Base-by-base conservation (phyloP, 1,140 invertebrate genomes). In the Agraylea sexmaculata region DNA sequence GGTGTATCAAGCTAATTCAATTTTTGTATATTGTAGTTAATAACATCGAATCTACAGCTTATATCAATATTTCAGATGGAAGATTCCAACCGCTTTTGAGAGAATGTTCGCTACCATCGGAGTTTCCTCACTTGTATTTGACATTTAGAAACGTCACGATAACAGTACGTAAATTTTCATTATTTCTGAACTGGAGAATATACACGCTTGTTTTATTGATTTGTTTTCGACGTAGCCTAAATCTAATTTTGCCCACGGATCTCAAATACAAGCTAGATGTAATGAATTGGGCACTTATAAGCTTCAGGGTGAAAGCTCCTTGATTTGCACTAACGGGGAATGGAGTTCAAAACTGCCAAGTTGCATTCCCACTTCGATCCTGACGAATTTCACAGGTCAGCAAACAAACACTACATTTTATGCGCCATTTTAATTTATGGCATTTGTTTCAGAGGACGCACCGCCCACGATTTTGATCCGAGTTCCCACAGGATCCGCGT, bases 381-480 rank as follows among this genome's bases (percentile, higher is more conserved):
- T 87, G 31, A 85, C 83, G 29, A 88, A 88, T 64, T 87, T 83
- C 57, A 86, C 83, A 46, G 78, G 80, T 85, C 64, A 58, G 52
- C 56, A 17, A 50, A 15, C 15, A 12, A 35, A 3, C 34, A 22
- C 33, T 25, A 13, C 16, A 16, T 7, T 28, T 21, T 19, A 23
- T 6, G 11, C 22, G n/a, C 10, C 8, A 36, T 40, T 13, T 48
- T 33, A 34, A 25, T 35, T 38, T 20, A 40, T 43, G 53, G 40
- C 47, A 42, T 48, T 45, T 47, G 35, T 23, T 66, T 23, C 56
- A 84, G 85, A 83, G 46, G 80, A 84, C 46, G 80, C 80, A 7
- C 84, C 87, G 0, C 87, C 87, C 2, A 84, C 85, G 1, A 83
- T 91, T 38, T 68, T 84, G 3, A 83, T 87, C 41, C 77, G 78